Percentiles rank a stretch among this genome's conserved stretches.
phyloP scores from a whole-genome alignment of 2,888 invertebrate species.

The Drosophila lutescens region DNA sequence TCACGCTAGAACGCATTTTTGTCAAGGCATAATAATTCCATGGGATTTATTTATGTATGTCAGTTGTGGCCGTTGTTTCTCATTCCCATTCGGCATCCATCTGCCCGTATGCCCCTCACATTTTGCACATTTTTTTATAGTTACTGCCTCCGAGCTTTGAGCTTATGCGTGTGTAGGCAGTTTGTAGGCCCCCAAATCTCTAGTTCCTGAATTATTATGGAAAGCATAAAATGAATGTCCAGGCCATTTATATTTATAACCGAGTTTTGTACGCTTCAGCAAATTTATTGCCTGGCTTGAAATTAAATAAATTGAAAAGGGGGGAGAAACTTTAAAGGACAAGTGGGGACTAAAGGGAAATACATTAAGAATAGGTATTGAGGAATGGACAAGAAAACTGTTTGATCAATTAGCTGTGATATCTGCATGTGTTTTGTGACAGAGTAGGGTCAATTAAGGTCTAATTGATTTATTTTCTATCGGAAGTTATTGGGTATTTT shows the following conservation, averaged over 20 bases:
- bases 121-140: conserved; percentile 60
- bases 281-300: conserved; percentile 60
- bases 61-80: conserved; percentile 53
- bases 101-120: neutral
- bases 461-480: neutral
- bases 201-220: conserved; percentile 77
- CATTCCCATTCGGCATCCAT: conserved; percentile 25
- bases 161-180: conserved; percentile 74
- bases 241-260: conserved; percentile 76
- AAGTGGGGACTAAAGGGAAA: neutral
- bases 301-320: conserved; percentile 45
- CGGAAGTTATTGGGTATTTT: neutral
- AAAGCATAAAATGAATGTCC: conserved; percentile 76
- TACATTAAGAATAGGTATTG: neutral
- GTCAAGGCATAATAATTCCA: conserved; percentile 81
- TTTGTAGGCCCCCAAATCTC: conserved; percentile 69
- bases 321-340: conserved; percentile 13
- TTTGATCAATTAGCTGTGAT: conserved; percentile 8
- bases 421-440: neutral
- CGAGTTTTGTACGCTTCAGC: conserved; percentile 66
- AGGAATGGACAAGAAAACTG: neutral
- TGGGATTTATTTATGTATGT: conserved; percentile 78
- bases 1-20: conserved; percentile 78
- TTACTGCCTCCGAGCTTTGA: conserved; percentile 34
- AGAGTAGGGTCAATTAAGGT: neutral